Conservation (phyloP, 2,888 invertebrate species). For the Erebia ligea region DNA sequence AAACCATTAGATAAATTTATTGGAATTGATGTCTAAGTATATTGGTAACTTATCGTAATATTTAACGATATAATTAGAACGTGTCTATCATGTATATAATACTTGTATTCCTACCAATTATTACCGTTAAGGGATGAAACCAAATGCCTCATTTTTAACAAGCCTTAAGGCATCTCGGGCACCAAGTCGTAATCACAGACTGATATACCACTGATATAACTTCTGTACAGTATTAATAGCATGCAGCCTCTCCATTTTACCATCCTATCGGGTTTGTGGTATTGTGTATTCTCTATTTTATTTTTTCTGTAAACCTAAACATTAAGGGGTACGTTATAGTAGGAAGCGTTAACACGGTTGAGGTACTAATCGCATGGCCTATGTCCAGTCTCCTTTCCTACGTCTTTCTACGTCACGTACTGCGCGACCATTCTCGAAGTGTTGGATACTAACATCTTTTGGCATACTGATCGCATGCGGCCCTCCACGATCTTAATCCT, state of each 20-base stretch:
- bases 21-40: conserved; percentile 69
- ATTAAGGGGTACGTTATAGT: conserved; percentile 38
- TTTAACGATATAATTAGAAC: conserved; percentile 51
- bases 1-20: conserved; percentile 47
- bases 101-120: conserved; percentile 34
- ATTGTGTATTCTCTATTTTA: neutral
- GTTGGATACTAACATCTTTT: conserved; percentile 60
- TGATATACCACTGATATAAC: conserved; percentile 43
- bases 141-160: neutral
- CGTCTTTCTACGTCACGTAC: conserved; percentile 46
- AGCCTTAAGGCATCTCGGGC: neutral
- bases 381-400: conserved; percentile 51
- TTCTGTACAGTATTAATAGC: conserved; percentile 56
- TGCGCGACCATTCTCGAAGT: conserved; percentile 41
- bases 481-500: conserved; percentile 61
- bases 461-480: conserved; percentile 64
- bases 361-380: conserved; percentile 65
- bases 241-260: conserved; percentile 63
- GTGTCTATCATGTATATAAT: conserved; percentile 42
- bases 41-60: conserved; percentile 50
- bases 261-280: conserved; percentile 65
- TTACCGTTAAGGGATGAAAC: conserved; percentile 16
- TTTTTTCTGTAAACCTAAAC: conserved; percentile 13
- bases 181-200: neutral
- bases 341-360: conserved; percentile 54